A percentile compares a stretch with the other conserved stretches of the same genome.
Conservation (phyloP, 2,888 invertebrate species). For the Corythucha ciliata region DNA sequence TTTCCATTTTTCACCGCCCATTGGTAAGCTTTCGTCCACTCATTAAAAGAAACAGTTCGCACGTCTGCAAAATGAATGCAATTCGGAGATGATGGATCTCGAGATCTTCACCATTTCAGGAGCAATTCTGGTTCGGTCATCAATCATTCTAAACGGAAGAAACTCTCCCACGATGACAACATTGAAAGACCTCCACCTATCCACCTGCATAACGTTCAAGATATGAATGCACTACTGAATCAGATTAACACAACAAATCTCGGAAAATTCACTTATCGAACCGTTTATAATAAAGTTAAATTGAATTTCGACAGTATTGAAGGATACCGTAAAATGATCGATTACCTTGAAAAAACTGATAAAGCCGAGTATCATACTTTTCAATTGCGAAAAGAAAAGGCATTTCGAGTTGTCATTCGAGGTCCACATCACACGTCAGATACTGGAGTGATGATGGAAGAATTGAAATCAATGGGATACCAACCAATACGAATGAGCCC, state of each 20-base stretch:
- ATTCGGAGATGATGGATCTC: too few relatives aligned
- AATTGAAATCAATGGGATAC: neutral
- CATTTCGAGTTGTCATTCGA: too few relatives aligned
- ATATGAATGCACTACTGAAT: neutral
- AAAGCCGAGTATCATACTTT: slow-evolving; percentile 1
- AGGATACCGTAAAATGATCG: slow-evolving; percentile 8
- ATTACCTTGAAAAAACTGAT: neutral
- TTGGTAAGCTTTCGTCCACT: slow-evolving; percentile 16
- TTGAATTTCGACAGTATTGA: neutral
- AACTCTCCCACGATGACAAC: neutral
- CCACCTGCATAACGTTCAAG: neutral
- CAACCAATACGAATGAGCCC: neutral
- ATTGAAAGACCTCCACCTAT: slow-evolving; percentile 6
- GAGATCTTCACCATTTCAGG: slow-evolving; percentile 5
- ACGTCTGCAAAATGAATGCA: too few relatives aligned
- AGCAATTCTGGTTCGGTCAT: neutral
- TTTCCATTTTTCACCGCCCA: slow-evolving; percentile 14
- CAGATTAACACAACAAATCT: slow-evolving; percentile 2
- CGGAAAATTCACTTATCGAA: neutral
- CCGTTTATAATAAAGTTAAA: neutral
- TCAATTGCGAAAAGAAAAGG: neutral
- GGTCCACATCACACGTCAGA: too few relatives aligned
- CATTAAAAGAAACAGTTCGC: too few relatives aligned
- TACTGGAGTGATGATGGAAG: slow-evolving; percentile 9
- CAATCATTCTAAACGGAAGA: too few relatives aligned